These are phyloP conservation scores for Falco concolor DNA, from an alignment of 2,797 vertebrate genomes.

Conservation along the genomic window DNA sequence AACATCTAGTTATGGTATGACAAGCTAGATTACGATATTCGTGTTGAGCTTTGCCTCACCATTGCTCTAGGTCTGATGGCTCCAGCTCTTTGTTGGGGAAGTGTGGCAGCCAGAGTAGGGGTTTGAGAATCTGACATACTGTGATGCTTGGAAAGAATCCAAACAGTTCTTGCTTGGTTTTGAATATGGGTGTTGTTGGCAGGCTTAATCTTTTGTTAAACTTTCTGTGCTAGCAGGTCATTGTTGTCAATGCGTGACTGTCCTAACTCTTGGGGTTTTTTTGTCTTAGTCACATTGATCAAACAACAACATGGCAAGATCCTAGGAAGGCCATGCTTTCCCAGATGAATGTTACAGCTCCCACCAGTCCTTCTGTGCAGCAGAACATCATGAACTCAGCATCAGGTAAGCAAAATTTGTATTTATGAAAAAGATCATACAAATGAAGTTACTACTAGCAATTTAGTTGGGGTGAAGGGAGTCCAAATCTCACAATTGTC, in stretches of 20 bases:
- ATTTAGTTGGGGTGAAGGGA: neutral
- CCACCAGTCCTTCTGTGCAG: slow-evolving; percentile 85
- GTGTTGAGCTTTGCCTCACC: neutral
- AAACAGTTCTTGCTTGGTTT: neutral
- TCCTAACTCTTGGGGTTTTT: slow-evolving; percentile 58
- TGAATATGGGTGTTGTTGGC: neutral
- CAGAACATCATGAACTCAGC: slow-evolving; percentile 90
- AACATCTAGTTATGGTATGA: neutral
- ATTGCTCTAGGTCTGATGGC: neutral
- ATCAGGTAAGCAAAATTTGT: slow-evolving; percentile 77
- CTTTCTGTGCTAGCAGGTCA: neutral
- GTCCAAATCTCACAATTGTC: neutral
- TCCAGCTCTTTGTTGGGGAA: neutral
- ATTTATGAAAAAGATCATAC: neutral
- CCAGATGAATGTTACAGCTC: slow-evolving; percentile 87
- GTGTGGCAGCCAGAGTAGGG: neutral
- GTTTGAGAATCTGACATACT: neutral
- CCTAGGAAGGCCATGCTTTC: slow-evolving; percentile 92
- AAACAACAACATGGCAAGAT: slow-evolving; percentile 98
- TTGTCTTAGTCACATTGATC: slow-evolving; percentile 89
- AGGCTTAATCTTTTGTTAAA: neutral
- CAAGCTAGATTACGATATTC: neutral
- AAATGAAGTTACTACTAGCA: neutral
- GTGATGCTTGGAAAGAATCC: neutral
- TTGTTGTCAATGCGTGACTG: neutral